Conservation (phyloP, 2,888 invertebrate species). For the Pegoplata infirma region DNA sequence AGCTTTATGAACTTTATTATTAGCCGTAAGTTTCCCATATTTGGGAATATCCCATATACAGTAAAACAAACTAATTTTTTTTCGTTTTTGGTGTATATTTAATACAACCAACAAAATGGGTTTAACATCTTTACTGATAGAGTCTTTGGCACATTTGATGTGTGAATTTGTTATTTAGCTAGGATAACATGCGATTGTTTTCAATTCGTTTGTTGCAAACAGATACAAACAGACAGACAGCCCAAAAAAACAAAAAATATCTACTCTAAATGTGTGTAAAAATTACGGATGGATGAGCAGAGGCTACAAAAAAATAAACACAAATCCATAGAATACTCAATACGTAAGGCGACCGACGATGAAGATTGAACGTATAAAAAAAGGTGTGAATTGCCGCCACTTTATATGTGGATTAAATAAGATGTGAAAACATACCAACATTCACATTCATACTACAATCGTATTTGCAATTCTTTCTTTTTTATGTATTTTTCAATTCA, state of each 20-base stretch:
- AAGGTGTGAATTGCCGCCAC: constrained; percentile 67
- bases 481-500: constrained; percentile 30
- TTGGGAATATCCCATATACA: not conserved
- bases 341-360: no score
- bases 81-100: constrained; percentile 4
- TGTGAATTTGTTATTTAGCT: constrained; percentile 76
- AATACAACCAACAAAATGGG: constrained; percentile 45
- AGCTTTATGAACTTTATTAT: no score
- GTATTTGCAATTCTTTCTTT: constrained; percentile 9
- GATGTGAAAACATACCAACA: constrained; percentile 50
- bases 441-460: no score
- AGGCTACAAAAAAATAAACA: not conserved
- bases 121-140: constrained; percentile 68
- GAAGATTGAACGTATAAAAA: no score
- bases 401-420: constrained; percentile 60
- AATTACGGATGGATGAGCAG: constrained; percentile 47
- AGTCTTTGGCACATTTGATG: constrained; percentile 75
- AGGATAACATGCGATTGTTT: constrained; percentile 73
- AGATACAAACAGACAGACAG: not conserved
- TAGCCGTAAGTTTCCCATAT: not conserved
- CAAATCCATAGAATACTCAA: not conserved
- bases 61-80: not conserved
- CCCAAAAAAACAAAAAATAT: not conserved
- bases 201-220: constrained; percentile 52
- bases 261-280: constrained; percentile 11